phyloP scores from a whole-genome alignment of 1,140 invertebrate species.

The Pemphigus obesinymphae region DNA sequence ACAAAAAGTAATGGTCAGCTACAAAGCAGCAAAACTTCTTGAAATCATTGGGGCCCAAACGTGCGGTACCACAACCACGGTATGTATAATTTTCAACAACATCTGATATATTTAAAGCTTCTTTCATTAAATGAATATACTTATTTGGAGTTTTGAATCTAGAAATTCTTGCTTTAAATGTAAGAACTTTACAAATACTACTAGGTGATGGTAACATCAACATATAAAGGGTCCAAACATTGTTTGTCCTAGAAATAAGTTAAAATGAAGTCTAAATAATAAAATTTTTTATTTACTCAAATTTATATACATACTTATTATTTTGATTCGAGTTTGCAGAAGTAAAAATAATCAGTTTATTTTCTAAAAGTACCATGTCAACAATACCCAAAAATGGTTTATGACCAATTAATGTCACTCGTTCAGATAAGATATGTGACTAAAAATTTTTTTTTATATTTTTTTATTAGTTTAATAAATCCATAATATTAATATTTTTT shows the following conservation, averaged over 20 bases:
- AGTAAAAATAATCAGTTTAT: constrained; percentile 62
- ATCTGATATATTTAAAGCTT: constrained; percentile 59
- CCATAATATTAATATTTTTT: no score
- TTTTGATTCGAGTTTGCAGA: constrained; percentile 54
- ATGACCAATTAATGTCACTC: constrained; percentile 67
- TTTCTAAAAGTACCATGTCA: constrained; percentile 59
- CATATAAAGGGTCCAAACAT: constrained; percentile 63
- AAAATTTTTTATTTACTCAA: constrained; percentile 47
- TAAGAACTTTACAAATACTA: constrained; percentile 62
- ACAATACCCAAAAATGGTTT: constrained; percentile 69
- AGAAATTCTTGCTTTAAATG: constrained; percentile 62
- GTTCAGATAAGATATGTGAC: constrained; percentile 50
- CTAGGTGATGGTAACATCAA: constrained; percentile 59
- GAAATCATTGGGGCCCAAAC: constrained; percentile 54
- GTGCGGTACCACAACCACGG: neutral
- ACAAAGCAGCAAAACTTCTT: constrained; percentile 60
- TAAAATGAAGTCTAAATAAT: neutral
- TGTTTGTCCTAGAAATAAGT: neutral
- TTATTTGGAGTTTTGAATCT: constrained; percentile 53
- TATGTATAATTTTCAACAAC: constrained; percentile 45
- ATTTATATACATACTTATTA: constrained; percentile 40
- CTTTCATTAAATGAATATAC: constrained; percentile 62
- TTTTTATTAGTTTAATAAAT: no score
- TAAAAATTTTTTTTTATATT: no score
- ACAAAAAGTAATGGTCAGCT: constrained; percentile 62